phyloP scores from a whole-genome alignment of 2,888 invertebrate genomes.

The Campoplex capitator region DNA sequence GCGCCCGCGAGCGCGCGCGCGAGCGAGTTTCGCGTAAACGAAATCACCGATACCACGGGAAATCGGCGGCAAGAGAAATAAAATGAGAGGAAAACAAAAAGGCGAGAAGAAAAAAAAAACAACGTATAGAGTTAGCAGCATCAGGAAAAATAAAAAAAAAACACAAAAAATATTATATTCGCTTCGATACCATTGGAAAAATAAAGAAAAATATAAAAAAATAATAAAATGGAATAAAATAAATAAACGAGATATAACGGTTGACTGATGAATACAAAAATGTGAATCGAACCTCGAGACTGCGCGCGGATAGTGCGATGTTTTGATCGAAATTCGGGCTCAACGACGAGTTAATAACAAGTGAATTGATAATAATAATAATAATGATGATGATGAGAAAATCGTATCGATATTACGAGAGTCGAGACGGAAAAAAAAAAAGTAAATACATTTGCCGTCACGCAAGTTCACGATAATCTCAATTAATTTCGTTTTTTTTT shows the following conservation, averaged over 20 bases:
- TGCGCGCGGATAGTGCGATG: background rate
- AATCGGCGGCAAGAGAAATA: conserved; percentile 38
- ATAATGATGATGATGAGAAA: background rate
- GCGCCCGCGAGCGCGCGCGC: conserved; percentile 27
- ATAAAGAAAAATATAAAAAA: background rate
- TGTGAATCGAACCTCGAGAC: background rate
- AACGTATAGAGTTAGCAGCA: background rate
- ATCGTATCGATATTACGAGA: background rate
- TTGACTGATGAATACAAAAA: background rate
- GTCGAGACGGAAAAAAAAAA: background rate
- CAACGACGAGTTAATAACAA: background rate
- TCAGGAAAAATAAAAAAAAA: background rate
- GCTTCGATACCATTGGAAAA: background rate
- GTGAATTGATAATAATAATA: background rate
- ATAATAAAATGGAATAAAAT: too few relatives aligned
- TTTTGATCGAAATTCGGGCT: background rate
- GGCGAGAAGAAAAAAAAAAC: background rate
- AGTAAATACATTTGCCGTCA: background rate
- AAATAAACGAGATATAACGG: background rate
- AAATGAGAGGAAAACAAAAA: background rate
- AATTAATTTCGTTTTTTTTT: conserved; percentile 16
- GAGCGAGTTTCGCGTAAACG: conserved; percentile 61
- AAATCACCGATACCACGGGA: conserved; percentile 68
- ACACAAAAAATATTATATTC: background rate
- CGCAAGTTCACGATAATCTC: conserved; percentile 4